phyloP scores from a whole-genome alignment of 35 echinoderm and acorn worm genomes.

The Lytechinus variegatus region DNA sequence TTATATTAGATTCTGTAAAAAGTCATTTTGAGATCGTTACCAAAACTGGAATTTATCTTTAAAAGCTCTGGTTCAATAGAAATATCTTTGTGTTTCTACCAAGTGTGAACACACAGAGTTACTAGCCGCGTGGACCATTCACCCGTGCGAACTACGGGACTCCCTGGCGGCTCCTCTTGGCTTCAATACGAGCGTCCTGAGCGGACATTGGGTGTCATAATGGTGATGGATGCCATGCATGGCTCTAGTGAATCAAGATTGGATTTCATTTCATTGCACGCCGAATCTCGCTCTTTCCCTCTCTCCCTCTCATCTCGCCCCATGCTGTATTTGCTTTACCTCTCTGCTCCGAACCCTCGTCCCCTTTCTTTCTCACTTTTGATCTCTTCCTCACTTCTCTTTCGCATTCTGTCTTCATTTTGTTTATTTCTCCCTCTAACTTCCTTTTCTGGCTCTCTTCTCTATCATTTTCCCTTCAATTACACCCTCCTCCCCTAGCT shows the following conservation, averaged over 20 bases:
- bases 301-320: background rate
- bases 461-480: too few species aligned
- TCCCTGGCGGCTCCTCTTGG: background rate
- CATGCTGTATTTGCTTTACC: background rate
- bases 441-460: too few species aligned
- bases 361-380: background rate
- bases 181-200: background rate
- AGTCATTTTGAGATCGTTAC: too few species aligned
- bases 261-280: background rate
- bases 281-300: background rate
- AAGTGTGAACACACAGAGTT: too few species aligned
- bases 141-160: background rate
- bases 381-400: too few species aligned
- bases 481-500: too few species aligned
- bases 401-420: too few species aligned
- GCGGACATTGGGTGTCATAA: background rate
- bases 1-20: too few species aligned
- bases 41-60: too few species aligned
- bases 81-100: too few species aligned
- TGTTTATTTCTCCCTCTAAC: too few species aligned
- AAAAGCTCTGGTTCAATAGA: too few species aligned
- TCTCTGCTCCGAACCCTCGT: background rate
- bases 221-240: background rate
- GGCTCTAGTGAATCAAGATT: background rate
- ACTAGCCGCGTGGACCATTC: background rate